Conservation (phyloP, 2,888 invertebrate genomes). For the Pelosia muscerda region DNA sequence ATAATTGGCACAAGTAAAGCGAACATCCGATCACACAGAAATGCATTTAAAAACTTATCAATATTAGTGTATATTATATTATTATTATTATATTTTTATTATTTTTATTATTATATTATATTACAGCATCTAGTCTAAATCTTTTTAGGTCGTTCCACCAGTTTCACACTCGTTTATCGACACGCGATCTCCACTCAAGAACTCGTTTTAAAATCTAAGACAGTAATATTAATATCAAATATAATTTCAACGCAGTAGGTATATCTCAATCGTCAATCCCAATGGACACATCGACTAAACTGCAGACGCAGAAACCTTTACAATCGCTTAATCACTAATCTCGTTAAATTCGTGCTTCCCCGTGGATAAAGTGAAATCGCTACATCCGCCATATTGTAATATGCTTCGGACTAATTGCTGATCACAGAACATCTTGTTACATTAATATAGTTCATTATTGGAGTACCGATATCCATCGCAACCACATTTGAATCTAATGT, state of each 20-base stretch:
- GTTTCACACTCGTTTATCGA: too few species aligned
- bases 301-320: conserved; percentile 4
- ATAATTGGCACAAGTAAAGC: too few species aligned
- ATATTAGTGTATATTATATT: too few species aligned
- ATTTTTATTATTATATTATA: too few species aligned
- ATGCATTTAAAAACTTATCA: too few species aligned
- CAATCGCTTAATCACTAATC: conserved; percentile 4
- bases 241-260: neutral
- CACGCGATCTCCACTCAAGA: too few species aligned
- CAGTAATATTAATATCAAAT: neutral
- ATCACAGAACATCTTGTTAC: neutral
- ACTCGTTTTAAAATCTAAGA: neutral
- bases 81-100: too few species aligned
- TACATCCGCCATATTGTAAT: conserved; percentile 1
- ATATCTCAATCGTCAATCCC: neutral
- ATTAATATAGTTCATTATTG: conserved; percentile 3
- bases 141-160: too few species aligned
- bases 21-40: too few species aligned
- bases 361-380: conserved; percentile 11
- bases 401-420: conserved; percentile 5
- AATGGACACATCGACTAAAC: neutral
- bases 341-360: conserved; percentile 10
- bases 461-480: neutral
- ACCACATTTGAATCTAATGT: neutral
- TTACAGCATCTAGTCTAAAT: too few species aligned